phyloP scores from a whole-genome alignment of 2,888 invertebrate species.

The Xestoiulus laeticollis region DNA sequence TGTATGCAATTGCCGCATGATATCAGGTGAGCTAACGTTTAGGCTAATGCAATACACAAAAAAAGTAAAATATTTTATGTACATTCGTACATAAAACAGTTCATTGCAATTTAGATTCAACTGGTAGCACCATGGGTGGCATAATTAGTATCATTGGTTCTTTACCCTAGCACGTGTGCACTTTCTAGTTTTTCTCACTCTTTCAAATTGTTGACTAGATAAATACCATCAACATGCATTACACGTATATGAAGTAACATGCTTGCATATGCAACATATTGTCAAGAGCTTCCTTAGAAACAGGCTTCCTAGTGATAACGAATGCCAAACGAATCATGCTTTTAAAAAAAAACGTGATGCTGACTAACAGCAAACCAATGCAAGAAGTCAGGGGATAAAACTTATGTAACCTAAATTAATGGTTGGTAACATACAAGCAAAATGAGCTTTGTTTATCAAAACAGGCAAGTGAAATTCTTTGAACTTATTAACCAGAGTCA shows the following conservation, averaged over 20 bases:
- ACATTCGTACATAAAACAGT: not conserved
- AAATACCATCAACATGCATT: not conserved
- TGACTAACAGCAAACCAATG: not conserved
- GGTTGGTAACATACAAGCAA: not conserved
- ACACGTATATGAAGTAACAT: not conserved
- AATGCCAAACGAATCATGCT: not conserved
- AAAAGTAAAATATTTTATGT: not conserved
- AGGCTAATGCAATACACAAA: not conserved
- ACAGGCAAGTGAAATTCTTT: too few species aligned
- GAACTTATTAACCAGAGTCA: too few species aligned
- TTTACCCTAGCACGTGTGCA: too few species aligned
- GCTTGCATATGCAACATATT: not conserved
- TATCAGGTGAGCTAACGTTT: conserved; percentile 8
- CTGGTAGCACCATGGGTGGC: not conserved
- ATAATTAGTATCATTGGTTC: too few species aligned
- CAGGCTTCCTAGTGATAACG: not conserved
- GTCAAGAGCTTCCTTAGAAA: not conserved
- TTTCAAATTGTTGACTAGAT: too few species aligned
- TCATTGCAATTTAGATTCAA: not conserved
- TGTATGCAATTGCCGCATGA: not conserved
- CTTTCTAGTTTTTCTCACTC: too few species aligned
- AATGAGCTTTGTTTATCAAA: too few species aligned
- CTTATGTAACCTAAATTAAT: not conserved
- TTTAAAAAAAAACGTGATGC: not conserved
- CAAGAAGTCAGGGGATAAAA: not conserved